Evolutionary conservation across 2,888 invertebrate species (phyloP).

Genomic region (Tetragonisca angustula): DNA sequence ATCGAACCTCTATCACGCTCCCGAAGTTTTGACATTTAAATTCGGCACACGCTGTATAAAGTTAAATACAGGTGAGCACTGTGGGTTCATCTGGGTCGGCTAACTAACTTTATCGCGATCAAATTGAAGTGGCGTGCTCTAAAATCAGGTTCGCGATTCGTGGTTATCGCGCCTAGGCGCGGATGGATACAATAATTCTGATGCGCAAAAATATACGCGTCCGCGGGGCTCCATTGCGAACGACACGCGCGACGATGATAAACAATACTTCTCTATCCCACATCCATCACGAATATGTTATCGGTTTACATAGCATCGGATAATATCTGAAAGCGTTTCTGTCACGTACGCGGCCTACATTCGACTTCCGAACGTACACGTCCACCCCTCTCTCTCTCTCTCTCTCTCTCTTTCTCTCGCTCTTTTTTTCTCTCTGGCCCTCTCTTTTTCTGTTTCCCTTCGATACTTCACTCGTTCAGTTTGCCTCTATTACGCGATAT

Average conservation of each 20-base stretch:
- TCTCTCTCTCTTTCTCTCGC: too few species aligned
- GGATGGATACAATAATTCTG: background rate
- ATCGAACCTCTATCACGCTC: too few species aligned
- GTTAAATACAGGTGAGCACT: too few species aligned
- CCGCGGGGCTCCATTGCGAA: slow-evolving; percentile 17
- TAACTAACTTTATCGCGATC: background rate
- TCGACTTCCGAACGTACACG: slow-evolving; percentile 25
- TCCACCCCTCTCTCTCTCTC: background rate
- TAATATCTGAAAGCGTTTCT: slow-evolving; percentile 52
- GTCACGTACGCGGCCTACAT: slow-evolving; percentile 49
- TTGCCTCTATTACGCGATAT: slow-evolving; percentile 15
- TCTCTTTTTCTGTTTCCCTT: background rate
- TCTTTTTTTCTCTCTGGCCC: too few species aligned
- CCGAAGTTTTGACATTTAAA: too few species aligned
- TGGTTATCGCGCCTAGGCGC: background rate
- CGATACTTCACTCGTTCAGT: slow-evolving; percentile 23
- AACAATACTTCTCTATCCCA: slow-evolving; percentile 45
- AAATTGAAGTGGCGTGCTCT: background rate
- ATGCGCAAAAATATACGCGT: slow-evolving; percentile 7
- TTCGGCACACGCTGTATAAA: too few species aligned
- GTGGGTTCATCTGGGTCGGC: too few species aligned
- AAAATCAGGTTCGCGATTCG: background rate
- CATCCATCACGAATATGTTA: slow-evolving; percentile 43
- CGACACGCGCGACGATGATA: slow-evolving; percentile 38
- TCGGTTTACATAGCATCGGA: slow-evolving; percentile 29